phyloP scores from a whole-genome alignment of 2,888 invertebrate species.

The Tetranychus piercei region DNA sequence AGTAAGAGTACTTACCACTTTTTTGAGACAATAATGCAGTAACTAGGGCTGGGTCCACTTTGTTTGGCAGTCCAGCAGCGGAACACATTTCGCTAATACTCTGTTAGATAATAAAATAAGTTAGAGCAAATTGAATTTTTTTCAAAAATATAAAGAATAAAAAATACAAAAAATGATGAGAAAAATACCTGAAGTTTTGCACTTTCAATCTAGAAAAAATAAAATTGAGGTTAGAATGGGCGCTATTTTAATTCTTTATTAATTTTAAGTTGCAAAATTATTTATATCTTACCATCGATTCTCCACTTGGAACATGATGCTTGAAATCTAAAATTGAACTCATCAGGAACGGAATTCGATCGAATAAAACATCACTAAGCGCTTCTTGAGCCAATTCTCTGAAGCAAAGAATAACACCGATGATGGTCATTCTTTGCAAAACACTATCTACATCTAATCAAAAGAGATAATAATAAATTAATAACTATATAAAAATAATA shows the following conservation, averaged over 20 bases:
- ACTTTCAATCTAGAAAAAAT: slow-evolving; percentile 16
- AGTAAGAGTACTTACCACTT: slow-evolving; percentile 31
- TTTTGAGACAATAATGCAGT: slow-evolving; percentile 74
- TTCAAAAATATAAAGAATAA: background rate
- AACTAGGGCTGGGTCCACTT: slow-evolving; percentile 85
- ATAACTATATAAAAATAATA: slow-evolving; percentile 7
- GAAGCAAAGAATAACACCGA: slow-evolving; percentile 91
- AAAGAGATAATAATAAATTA: background rate
- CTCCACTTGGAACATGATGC: slow-evolving; percentile 64
- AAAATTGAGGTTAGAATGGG: background rate
- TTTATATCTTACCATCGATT: slow-evolving; percentile 39
- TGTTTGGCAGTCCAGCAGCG: slow-evolving; percentile 77
- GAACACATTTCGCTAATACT: slow-evolving; percentile 94
- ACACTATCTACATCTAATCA: slow-evolving; percentile 66
- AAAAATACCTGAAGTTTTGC: slow-evolving; percentile 14
- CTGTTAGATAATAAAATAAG: slow-evolving; percentile 35
- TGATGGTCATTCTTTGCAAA: slow-evolving; percentile 85
- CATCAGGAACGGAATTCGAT: slow-evolving; percentile 83
- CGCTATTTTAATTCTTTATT: background rate
- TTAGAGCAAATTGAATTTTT: background rate
- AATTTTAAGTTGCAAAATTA: background rate
- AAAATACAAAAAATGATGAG: background rate
- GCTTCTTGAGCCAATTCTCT: slow-evolving; percentile 82
- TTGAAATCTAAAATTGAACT: slow-evolving; percentile 86
- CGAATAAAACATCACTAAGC: slow-evolving; percentile 68